Base-by-base conservation (phyloP, 2,888 invertebrate genomes). In the Dryomyza anilis region DNA sequence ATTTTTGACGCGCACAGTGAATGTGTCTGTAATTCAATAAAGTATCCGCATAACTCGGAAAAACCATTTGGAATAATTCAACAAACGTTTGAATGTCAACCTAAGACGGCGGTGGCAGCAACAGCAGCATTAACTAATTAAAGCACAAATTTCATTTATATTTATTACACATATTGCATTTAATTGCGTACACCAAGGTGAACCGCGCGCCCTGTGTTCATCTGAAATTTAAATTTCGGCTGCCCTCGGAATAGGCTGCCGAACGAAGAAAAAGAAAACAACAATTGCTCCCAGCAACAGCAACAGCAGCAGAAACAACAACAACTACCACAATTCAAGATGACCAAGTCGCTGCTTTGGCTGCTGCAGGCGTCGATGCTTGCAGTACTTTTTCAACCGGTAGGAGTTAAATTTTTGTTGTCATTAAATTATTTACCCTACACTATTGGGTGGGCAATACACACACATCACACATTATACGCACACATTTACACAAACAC, bases 341-440 rank as follows among this genome's bases (percentile, higher is more conserved):
- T 57, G 57, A 19, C n/a, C 21, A 57, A 43, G 3, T 21, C 36
- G 10, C 36, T 57, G 57, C 39, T 21, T 23, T 39, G 12, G 10
- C 53, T 23, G 5, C 43, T 57, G 43, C 57, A 30, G 19, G 55
- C 36, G 39, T 57, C 25, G 16, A 43, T 62, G 39, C 30, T 62
- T 39, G 50, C 39, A 45, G 43, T 45, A 39, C 12, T 53, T 53
- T 19, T 52, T 43, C 36, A 36, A 29, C 53, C 52, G 53, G 62
- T 62, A 45, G 27, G 62, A 52, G 4, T 39, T 45, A 6, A 21
- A 57, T 39, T 39, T 12, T 27, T 3, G 16, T 7, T 7, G 12
- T 23, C 12, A 5, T 36, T 55, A 8, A 36, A 10, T 36, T 55
- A 30, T 0, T 56, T 8, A 7, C n/a, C n/a, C n/a, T n/a, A n/a